Base-by-base conservation (phyloP, 2,888 invertebrate genomes). In the Stenolophus ochropezus region DNA sequence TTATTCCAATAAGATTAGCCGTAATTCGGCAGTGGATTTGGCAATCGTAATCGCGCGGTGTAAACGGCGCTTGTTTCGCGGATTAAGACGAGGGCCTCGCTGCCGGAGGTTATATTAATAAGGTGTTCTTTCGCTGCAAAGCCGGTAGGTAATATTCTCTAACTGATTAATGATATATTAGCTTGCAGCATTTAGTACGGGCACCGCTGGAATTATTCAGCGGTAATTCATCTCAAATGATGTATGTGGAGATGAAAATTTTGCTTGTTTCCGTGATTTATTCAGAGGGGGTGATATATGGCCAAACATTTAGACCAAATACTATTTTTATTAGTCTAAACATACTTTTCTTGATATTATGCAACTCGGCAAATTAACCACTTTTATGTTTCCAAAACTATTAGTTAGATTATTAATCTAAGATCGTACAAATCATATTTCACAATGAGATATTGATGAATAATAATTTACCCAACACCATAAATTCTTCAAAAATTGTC, bases 1-100 rank as follows among this genome's bases (percentile, higher is more conserved):
- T 74, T 74, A 74, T 53, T 33, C 74, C 51, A 74, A 53, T 74
- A 53, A 73, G 74, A 74, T 74, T 74, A 74, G 20, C 74, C 25
- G 51, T 74, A 74, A 74, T 74, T 53, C 74, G 14, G 53, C 49
- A 53, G 51, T 73, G 73, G n/a, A 73, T 73, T 71, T 73, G 42
- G 65, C 27, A 69, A 69, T 69, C 65, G 65, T 69, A 69, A 2
- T n/a, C 23, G 33, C 11, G 11, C 33, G 33, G 61, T 61, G 61
- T 61, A 61, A 23, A 61, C 61, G 61, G 14, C 8, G 61, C 23
- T 61, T 56, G 21, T 56, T 56, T 61, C 25, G 23, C n/a, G 61
- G 61, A 61, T 61, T 61, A 61, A 61, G 61, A 61, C 25, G 23
- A 61, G n/a, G n/a, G n/a, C n/a, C n/a, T 61, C 25, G 25, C 61